Evolutionary conservation across 2,888 invertebrate genomes (phyloP), one percentile per base, ranked within the genome.

Genomic region (Leptopilina myrica): DNA sequence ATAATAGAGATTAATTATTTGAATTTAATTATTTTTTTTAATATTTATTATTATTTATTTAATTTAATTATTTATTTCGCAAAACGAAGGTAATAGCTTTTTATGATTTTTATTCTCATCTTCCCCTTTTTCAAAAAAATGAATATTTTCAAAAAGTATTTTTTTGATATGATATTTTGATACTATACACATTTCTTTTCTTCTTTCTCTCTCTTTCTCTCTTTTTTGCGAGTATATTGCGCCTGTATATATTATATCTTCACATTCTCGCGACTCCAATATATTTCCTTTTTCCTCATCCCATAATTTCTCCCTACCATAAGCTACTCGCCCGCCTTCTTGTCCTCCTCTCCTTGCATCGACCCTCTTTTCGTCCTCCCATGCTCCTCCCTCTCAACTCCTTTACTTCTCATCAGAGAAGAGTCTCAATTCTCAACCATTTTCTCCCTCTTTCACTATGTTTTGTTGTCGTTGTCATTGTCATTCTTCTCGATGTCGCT

Each of bases 341-440:
- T 69, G 73, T 65, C 77, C 79, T 76, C 73, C 77, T 76, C 77
- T 79, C 73, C 40, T 33, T 64, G 64, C 79, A 49, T 64, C 80
- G 76, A 64, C 80, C 69, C 76, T 65, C 78, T 76, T 78, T 79
- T 67, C 76, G 46, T 26, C 76, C 46, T 76, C 46, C 76, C 67
- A 67, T 62, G 76, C 79, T 79, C 76, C 79, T 79, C 79, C 79
- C 76, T 67, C 43, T 43, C 33, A 33, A 73, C 53, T 56, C n/a
- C 33, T 56, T 73, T 56, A 73, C 73, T 73, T 73, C 53, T 56
- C 73, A 56, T 73, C 73, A 56, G 53, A 56, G 73, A 53, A 33
- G 56, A 73, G 73, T 73, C 33, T 73, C 73, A 69, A 69, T 62
- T 62, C 69, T 33, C 49, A 56, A 56, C 53, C 73, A 73, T 40